Evolutionary conservation across 1,140 invertebrate species (phyloP), one percentile per base, ranked within the genome.

Genomic region (Drosophila nigromelanica): DNA sequence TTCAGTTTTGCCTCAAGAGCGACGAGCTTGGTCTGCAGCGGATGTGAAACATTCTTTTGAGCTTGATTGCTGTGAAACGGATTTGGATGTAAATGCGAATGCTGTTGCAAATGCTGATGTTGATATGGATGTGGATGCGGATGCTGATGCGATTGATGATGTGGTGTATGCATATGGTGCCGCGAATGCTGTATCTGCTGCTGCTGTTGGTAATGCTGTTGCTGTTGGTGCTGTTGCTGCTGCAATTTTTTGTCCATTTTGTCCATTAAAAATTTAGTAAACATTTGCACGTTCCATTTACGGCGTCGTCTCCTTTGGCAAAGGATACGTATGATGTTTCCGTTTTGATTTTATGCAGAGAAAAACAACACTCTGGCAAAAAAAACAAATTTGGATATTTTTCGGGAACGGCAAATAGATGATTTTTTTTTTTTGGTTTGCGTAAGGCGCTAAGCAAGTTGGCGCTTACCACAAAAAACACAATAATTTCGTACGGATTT

Each of bases 401-500:
- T 35, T 7, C 3, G 11, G 24, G n/a, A 33, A 48, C 47, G 47
- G 47, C 47, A 48, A 27, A n/a, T 12, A 48, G 12, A 48, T 27
- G 21, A 35, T 52, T 52, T 52, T 14, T 30, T 47, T 55, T 67
- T 67, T 67, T 52, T 72, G 60, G 61, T 42, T 58, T 72, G 61
- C 40, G 67, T 64, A 56, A 64, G 43, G 61, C 61, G 62, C 62
- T 66, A 58, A 66, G 54, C 45, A 67, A 58, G 47, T 67, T 72
- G 61, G 42, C 74, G 73, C 73, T 76, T 71, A 76, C 79, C 70
- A 67, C 76, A 45, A 63, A 58, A 74, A 73, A 83, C 70, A 79
- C 73, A 89, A 80, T 89, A 87, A 87, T 87, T 87, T 87, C 83
- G 83, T 70, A 66, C 60, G 51, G 50, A 58, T 68, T 86, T 69